These are phyloP conservation scores for Apodemia zela DNA, from an alignment of 2,888 invertebrate genomes.

Conservation along the genomic window DNA sequence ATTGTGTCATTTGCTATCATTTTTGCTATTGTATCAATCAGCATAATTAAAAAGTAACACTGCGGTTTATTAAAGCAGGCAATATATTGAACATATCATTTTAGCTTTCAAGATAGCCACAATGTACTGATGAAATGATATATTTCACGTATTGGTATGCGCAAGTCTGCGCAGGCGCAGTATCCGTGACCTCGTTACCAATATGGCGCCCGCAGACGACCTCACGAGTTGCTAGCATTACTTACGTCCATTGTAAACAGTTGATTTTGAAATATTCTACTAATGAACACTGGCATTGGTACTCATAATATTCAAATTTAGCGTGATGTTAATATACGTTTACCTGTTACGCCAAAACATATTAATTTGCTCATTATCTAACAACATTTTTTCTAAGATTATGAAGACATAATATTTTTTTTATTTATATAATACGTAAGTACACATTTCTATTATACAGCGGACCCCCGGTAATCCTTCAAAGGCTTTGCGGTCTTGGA, in stretches of 20 bases:
- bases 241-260: slow-evolving; percentile 18
- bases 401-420: too few relatives aligned
- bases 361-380: too few relatives aligned
- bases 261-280: slow-evolving; percentile 14
- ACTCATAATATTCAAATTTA: not conserved
- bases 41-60: not conserved
- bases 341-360: too few relatives aligned
- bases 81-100: not conserved
- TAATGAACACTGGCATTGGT: slow-evolving; percentile 22
- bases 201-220: slow-evolving; percentile 57
- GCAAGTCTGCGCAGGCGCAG: slow-evolving; percentile 49
- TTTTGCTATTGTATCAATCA: too few relatives aligned
- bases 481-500: too few relatives aligned
- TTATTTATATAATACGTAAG: too few relatives aligned
- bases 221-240: slow-evolving; percentile 37
- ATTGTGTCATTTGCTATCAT: too few relatives aligned
- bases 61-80: not conserved
- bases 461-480: too few relatives aligned
- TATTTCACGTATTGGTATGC: slow-evolving; percentile 18
- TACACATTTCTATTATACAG: too few relatives aligned
- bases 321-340: not conserved
- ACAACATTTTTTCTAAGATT: too few relatives aligned
- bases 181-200: slow-evolving; percentile 63
- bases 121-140: slow-evolving; percentile 15
- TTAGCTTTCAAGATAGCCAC: slow-evolving; percentile 14